Conservation (phyloP, 1,140 invertebrate genomes). For the Marisa cornuarietis region DNA sequence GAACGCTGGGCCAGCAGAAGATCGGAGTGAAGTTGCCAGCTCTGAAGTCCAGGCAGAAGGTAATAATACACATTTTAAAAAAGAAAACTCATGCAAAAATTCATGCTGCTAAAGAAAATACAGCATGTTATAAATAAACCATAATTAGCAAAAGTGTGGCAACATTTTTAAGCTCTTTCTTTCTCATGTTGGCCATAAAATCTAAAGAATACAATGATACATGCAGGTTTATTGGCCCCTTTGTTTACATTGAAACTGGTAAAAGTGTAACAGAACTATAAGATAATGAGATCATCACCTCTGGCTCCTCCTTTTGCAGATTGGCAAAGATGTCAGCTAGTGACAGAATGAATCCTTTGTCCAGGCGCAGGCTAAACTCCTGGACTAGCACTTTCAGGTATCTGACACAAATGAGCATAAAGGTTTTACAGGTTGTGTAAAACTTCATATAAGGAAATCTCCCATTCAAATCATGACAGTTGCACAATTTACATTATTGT, state of each 20-base stretch:
- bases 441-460: too few relatives aligned
- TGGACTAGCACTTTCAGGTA: slow-evolving; percentile 78
- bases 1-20: slow-evolving; percentile 72
- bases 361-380: slow-evolving; percentile 79
- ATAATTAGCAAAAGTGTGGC: too few relatives aligned
- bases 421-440: neutral
- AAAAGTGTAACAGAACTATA: neutral
- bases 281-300: slow-evolving; percentile 38
- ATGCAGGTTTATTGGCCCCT: too few relatives aligned
- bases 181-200: too few relatives aligned
- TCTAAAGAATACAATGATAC: too few relatives aligned
- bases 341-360: slow-evolving; percentile 77
- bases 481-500: neutral
- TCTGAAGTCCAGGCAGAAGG: slow-evolving; percentile 42
- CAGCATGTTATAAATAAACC: too few relatives aligned
- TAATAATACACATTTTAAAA: too few relatives aligned
- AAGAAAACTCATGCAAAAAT: too few relatives aligned
- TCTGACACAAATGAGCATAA: slow-evolving; percentile 59
- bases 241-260: neutral
- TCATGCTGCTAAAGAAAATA: too few relatives aligned
- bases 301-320: slow-evolving; percentile 63
- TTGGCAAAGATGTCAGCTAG: slow-evolving; percentile 72
- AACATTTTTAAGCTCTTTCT: too few relatives aligned
- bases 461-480: neutral
- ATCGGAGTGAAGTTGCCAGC: slow-evolving; percentile 67